Percentiles rank a stretch among this genome's conserved stretches.
Evolutionary conservation across 2,113 vertebrate genomes (phyloP).

Genomic region (Ptychochromis oligacanthus): DNA sequence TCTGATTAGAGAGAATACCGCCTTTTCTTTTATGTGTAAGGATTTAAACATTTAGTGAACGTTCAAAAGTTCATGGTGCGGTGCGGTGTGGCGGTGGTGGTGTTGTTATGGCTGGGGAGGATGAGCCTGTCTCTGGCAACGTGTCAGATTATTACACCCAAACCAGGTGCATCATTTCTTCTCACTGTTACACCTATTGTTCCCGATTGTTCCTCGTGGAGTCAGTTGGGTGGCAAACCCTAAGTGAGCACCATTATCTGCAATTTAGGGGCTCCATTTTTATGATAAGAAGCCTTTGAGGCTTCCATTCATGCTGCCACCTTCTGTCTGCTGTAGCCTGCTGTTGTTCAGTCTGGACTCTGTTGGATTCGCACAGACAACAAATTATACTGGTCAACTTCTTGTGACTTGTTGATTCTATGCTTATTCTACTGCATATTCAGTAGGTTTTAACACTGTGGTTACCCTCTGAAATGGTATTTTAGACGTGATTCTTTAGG

Average conservation of each 20-base stretch:
- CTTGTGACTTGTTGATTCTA: constrained; percentile 59
- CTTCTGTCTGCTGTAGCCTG: not conserved
- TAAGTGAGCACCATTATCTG: not conserved
- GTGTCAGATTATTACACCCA: constrained; percentile 53
- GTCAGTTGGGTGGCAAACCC: not conserved
- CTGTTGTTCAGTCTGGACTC: constrained; percentile 15
- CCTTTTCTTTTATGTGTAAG: not conserved
- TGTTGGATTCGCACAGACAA: not conserved
- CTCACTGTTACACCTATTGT: constrained; percentile 38
- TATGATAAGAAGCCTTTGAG: not conserved
- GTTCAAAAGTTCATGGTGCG: not conserved
- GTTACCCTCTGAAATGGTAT: not conserved
- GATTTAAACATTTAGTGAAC: not conserved
- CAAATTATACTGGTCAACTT: constrained; percentile 29
- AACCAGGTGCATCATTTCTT: constrained; percentile 22
- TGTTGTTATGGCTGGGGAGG: constrained; percentile 7
- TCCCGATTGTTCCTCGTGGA: constrained; percentile 52
- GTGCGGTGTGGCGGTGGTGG: not conserved
- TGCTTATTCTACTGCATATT: not conserved
- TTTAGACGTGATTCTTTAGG: not conserved
- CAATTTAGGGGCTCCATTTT: not conserved
- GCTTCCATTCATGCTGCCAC: not conserved
- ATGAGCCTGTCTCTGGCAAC: constrained; percentile 46
- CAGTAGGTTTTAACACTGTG: not conserved
- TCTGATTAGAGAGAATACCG: not conserved